Percentiles rank a stretch among this genome's conserved stretches.
Conservation (phyloP, 2,113 vertebrate genomes). For the Callipepla squamata region DNA sequence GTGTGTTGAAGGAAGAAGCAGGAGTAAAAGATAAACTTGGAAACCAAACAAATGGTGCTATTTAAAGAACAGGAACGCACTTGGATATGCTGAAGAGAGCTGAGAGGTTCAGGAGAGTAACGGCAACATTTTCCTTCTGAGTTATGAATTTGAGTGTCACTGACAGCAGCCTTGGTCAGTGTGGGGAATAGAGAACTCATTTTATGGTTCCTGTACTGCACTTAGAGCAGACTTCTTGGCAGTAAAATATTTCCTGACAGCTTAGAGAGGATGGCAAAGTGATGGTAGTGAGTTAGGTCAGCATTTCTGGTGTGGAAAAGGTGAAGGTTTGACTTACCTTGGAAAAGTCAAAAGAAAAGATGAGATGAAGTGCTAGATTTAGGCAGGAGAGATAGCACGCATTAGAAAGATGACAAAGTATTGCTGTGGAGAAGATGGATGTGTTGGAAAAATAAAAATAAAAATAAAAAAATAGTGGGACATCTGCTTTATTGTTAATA, state of each 20-base stretch:
- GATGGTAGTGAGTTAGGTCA: neutral
- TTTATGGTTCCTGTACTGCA: neutral
- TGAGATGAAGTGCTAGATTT: neutral
- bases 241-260: neutral
- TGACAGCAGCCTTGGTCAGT: neutral
- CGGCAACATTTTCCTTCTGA: neutral
- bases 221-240: neutral
- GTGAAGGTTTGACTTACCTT: neutral
- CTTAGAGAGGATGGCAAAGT: neutral
- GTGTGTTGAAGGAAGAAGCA: neutral
- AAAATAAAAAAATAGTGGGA: neutral
- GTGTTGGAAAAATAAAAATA: neutral
- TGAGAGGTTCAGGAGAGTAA: neutral
- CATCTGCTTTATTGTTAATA: neutral
- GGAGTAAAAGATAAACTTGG: neutral
- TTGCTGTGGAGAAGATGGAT: conserved; percentile 1
- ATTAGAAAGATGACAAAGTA: neutral
- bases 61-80: neutral
- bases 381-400: neutral
- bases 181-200: neutral
- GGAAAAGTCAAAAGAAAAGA: neutral
- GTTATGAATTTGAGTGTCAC: neutral
- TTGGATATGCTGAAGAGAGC: neutral
- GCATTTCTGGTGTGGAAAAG: neutral
- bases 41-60: neutral